Evolutionary conservation across 2,797 vertebrate species (phyloP).

Genomic region (Mustela erminea): DNA sequence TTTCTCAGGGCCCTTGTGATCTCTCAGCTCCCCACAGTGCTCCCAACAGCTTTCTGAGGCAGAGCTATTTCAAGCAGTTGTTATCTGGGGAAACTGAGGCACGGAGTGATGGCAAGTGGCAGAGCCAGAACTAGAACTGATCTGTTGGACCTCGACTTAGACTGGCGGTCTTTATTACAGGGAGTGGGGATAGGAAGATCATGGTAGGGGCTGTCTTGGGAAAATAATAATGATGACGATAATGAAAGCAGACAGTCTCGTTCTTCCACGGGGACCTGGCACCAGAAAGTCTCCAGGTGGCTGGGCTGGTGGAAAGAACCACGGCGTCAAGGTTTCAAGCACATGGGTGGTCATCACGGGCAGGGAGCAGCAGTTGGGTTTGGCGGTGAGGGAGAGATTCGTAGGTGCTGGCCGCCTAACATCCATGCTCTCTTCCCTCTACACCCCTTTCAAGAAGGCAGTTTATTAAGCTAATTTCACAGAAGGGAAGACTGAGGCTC

Average conservation of each 20-base stretch:
- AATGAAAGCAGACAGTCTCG: too few species aligned
- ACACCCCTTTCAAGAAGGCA: neutral
- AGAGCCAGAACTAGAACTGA: neutral
- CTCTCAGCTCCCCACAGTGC: too few species aligned
- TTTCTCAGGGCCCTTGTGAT: neutral
- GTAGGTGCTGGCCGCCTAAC: too few species aligned
- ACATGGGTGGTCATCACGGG: rapidly evolving
- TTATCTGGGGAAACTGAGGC: neutral
- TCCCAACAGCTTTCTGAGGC: neutral
- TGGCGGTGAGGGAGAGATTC: neutral
- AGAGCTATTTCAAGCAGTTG: neutral
- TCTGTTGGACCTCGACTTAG: neutral
- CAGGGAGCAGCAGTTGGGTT: rapidly evolving
- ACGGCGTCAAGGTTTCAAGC: neutral
- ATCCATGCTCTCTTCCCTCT: neutral
- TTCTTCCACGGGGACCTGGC: neutral
- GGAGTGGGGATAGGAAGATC: neutral
- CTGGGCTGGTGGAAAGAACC: neutral
- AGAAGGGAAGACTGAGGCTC: neutral
- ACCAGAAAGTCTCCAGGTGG: neutral
- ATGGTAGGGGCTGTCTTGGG: neutral
- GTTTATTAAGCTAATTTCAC: neutral
- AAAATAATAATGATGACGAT: neutral
- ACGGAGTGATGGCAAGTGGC: neutral
- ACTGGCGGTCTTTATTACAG: neutral